Evolutionary conservation across 2,113 vertebrate species (phyloP), one percentile per base, ranked within the genome.

Genomic region (Monopterus albus): DNA sequence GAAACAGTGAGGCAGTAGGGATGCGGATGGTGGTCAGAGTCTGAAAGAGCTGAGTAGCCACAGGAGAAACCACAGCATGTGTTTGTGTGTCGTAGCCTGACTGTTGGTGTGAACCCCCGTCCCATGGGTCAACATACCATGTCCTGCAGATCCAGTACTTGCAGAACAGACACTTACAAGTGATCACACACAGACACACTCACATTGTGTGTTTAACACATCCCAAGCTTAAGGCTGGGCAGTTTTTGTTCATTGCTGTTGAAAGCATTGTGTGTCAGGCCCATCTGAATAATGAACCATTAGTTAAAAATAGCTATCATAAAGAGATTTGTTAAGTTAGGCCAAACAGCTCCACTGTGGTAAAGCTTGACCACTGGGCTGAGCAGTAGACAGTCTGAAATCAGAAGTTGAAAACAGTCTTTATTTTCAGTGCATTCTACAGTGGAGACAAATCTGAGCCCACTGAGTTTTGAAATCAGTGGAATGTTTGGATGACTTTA

Each of bases 21-120:
- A 46, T 69, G 47, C 43, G 67, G 57, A 61, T 76, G 78, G 75
- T 52, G 75, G 86, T 84, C 78, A 84, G 63, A 64, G 69, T 0
- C 80, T 64, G 67, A 88, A 85, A 42, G 86, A 85, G 87, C 53
- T 57, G 88, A 72, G 78, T 10, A 4, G 82, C 89, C 84, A 8
- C 86, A 82, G 76, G 62, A 79, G 21, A 83, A 89, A 90, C 88
- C 83, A 40, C 88, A 86, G 83, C 43, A 66, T 79, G 74, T 77
- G 69, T 74, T 83, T 83, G 79, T 87, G 76, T 81, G 85, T 50
- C 9, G 28, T 12, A 62, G 72, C 49, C 21, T 62, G 64, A 79
- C 72, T 68, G 21, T 59, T 23, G 56, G 74, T 69, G 84, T 81
- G 71, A 87, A 82, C 64, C 38, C 50, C 23, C 6, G 12, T 87